Evolutionary conservation across 2,113 vertebrate species (phyloP).

Genomic region (Atrichornis clamosus): DNA sequence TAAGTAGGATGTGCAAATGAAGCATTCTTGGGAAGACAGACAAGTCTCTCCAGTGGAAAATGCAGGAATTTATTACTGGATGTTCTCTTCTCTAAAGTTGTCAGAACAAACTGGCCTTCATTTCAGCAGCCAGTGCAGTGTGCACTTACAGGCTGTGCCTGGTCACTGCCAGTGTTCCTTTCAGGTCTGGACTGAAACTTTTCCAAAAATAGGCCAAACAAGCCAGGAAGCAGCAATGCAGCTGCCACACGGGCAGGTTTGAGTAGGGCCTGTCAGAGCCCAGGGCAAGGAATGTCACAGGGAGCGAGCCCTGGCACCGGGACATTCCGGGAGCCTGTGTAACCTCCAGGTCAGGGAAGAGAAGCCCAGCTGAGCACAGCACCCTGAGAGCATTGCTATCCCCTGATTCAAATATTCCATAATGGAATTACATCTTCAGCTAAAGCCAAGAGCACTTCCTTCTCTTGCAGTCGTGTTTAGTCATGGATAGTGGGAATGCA

Average conservation of each 20-base stretch:
- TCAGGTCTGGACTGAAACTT: neutral
- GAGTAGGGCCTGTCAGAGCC: neutral
- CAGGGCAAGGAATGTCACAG: neutral
- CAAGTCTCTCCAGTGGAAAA: neutral
- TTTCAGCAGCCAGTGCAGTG: neutral
- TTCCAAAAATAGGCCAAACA: neutral
- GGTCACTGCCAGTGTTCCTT: neutral
- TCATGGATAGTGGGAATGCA: neutral
- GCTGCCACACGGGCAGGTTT: neutral
- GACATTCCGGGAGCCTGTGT: neutral
- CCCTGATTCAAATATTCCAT: neutral
- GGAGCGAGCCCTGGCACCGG: fast-evolving
- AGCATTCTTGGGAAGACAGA: neutral
- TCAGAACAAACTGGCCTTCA: neutral
- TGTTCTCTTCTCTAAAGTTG: neutral
- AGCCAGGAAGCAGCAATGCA: neutral
- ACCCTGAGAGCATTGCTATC: neutral
- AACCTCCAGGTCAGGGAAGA: neutral
- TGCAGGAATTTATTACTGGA: neutral
- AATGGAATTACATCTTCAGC: neutral
- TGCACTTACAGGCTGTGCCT: neutral
- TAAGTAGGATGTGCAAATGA: neutral
- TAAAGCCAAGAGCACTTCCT: neutral
- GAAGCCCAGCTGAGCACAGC: neutral
- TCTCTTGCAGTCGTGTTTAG: neutral